Conservation (phyloP, 2,888 invertebrate species). For the Heliconius cydno region DNA sequence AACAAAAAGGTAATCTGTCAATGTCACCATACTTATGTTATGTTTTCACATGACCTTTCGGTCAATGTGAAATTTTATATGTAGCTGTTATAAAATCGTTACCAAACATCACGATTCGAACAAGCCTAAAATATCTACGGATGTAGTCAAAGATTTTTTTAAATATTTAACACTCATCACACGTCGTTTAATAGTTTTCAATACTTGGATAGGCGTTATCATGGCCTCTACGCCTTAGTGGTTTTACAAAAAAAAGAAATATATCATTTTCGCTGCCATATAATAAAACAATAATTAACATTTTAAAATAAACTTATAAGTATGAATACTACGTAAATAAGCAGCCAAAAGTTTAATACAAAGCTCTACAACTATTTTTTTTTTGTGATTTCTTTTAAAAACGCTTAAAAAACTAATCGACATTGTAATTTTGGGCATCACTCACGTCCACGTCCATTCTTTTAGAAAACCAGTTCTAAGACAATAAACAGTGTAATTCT, state of each 20-base stretch:
- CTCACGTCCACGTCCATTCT: constrained; percentile 6
- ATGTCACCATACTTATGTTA: not conserved
- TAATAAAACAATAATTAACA: too few species aligned
- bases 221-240: too few species aligned
- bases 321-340: too few species aligned
- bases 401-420: not conserved
- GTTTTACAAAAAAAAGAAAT: too few species aligned
- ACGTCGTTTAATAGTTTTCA: too few species aligned
- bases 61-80: not conserved
- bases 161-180: not conserved
- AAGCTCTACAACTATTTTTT: not conserved
- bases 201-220: too few species aligned
- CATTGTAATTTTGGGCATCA: constrained; percentile 7
- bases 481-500: constrained; percentile 40
- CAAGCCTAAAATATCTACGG: not conserved
- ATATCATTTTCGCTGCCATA: too few species aligned
- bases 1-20: not conserved
- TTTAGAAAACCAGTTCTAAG: constrained; percentile 39
- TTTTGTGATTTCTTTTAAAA: not conserved
- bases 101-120: not conserved
- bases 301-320: too few species aligned
- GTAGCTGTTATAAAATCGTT: not conserved
- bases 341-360: not conserved
- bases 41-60: not conserved
- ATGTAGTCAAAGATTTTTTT: not conserved